These are phyloP conservation scores for Tauraco erythrolophus DNA, from an alignment of 2,113 vertebrate genomes.

Conservation along the genomic window DNA sequence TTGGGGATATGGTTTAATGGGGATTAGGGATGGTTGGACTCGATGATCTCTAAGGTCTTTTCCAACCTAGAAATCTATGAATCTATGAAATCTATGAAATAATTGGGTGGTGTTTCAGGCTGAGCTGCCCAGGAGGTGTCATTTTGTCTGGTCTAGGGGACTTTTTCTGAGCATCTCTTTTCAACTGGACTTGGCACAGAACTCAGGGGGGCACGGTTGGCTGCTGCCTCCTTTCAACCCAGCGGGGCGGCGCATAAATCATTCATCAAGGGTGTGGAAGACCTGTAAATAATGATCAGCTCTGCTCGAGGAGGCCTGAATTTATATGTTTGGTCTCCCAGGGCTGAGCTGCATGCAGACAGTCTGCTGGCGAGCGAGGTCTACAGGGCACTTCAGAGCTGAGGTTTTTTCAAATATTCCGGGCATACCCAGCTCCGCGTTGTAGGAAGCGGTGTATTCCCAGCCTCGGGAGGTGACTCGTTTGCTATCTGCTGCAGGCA, in stretches of 20 bases:
- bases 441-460: accelerated
- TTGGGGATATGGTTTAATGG: too few relatives aligned
- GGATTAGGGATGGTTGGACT: too few relatives aligned
- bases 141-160: neutral
- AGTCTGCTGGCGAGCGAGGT: neutral
- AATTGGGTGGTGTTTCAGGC: accelerated
- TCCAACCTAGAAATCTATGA: too few relatives aligned
- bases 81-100: too few relatives aligned
- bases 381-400: neutral
- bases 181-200: neutral
- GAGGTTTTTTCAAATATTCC: neutral
- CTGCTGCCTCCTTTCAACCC: neutral
- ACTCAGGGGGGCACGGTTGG: accelerated
- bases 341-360: neutral
- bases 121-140: neutral
- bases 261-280: neutral
- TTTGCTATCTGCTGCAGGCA: neutral
- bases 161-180: neutral
- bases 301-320: neutral
- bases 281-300: neutral
- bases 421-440: accelerated
- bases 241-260: neutral
- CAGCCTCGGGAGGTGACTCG: too few relatives aligned
- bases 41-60: too few relatives aligned
- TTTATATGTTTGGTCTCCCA: neutral